A percentile compares a stretch with the other conserved stretches of the same genome.
Evolutionary conservation across 2,113 vertebrate genomes (phyloP).

Genomic region (Rhabdornis inornatus): DNA sequence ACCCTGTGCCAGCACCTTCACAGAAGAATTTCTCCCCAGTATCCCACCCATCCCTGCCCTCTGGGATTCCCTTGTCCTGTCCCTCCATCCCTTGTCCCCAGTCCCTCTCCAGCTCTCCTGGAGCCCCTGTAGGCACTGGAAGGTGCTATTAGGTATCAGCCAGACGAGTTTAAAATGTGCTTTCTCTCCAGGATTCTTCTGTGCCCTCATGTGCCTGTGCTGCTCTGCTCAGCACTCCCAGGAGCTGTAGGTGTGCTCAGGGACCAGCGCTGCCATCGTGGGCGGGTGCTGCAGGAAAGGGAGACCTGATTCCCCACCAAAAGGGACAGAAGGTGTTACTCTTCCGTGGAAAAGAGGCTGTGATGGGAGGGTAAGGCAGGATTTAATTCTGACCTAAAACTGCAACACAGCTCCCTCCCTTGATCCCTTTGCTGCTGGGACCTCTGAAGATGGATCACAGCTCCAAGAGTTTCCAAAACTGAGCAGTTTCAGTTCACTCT

Average conservation of each 20-base stretch:
- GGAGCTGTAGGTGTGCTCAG: neutral
- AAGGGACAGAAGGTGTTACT: neutral
- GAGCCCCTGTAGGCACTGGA: neutral
- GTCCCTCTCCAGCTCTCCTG: neutral
- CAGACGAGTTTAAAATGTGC: neutral
- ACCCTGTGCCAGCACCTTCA: neutral
- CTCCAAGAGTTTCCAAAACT: neutral
- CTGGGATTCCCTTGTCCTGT: neutral
- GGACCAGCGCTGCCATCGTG: fast-evolving
- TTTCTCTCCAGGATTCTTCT: neutral
- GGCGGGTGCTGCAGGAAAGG: neutral
- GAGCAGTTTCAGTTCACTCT: neutral
- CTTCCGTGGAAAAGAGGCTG: neutral
- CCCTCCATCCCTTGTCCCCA: neutral
- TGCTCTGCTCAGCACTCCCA: neutral
- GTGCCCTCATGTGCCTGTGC: fast-evolving
- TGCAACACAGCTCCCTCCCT: neutral
- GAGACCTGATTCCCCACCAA: no score
- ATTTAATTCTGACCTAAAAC: neutral
- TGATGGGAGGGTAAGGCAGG: neutral
- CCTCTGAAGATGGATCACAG: neutral
- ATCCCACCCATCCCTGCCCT: neutral
- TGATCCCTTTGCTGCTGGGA: neutral
- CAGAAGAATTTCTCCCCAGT: fast-evolving
- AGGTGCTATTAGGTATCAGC: neutral